Evolutionary conservation across 2,113 vertebrate species (phyloP).

Genomic region (Psittacula cyanocephala): DNA sequence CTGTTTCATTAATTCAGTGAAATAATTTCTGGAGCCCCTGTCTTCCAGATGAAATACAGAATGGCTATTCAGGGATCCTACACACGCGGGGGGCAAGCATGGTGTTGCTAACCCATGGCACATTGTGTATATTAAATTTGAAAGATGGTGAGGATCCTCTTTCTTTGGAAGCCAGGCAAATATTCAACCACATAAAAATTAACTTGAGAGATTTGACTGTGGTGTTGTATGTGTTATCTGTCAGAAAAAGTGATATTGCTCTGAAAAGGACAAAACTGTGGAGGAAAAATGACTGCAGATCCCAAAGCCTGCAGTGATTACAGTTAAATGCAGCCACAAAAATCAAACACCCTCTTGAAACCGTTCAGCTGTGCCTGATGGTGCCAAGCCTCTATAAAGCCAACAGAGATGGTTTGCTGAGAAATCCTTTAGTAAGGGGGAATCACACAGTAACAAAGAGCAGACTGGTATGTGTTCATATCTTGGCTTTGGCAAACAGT

Average conservation of each 20-base stretch:
- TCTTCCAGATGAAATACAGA: not conserved
- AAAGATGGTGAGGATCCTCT: not conserved
- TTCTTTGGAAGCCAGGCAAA: not conserved
- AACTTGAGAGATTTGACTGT: not conserved
- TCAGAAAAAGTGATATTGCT: not conserved
- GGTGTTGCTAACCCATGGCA: fast-evolving
- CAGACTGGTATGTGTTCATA: not conserved
- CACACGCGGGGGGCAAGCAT: not conserved
- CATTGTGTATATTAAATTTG: not conserved
- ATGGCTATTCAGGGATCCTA: not conserved
- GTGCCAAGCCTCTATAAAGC: not conserved
- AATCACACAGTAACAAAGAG: not conserved
- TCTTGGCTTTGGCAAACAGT: not conserved
- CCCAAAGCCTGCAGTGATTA: not conserved
- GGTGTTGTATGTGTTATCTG: not conserved
- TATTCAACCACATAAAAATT: not conserved
- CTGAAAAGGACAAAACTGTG: not conserved
- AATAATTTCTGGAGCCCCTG: not conserved
- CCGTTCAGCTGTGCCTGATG: not conserved
- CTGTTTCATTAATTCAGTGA: not conserved
- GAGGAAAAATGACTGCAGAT: not conserved
- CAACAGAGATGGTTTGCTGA: not conserved
- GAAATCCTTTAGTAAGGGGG: not conserved
- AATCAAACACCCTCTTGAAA: fast-evolving
- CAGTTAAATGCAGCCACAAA: not conserved